Conservation (phyloP, 2,888 invertebrate genomes). For the Erebia palarica region DNA sequence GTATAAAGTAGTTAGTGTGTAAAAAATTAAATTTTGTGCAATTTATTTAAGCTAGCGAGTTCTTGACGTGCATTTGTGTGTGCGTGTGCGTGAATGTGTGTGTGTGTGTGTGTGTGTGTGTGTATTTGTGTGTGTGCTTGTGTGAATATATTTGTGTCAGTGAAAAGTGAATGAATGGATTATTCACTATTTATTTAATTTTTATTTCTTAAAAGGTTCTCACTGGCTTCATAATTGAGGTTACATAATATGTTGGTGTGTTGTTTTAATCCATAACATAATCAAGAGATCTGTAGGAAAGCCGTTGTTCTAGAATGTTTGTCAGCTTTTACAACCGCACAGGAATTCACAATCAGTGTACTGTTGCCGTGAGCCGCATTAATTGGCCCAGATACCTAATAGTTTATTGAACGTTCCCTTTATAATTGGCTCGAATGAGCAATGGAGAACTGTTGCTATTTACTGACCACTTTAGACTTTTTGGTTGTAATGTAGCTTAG, state of each 20-base stretch:
- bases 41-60: no score
- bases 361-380: constrained; percentile 12
- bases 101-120: no score
- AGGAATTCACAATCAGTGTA: constrained; percentile 29
- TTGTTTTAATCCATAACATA: background rate
- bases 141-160: no score
- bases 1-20: background rate
- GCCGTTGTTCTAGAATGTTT: constrained; percentile 7
- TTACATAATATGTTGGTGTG: no score
- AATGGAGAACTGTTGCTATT: constrained; percentile 2
- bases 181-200: no score
- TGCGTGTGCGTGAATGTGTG: no score
- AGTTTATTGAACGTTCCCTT: constrained; percentile 24
- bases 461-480: constrained; percentile 1
- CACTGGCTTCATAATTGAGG: no score
- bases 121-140: no score
- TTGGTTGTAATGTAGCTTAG: background rate
- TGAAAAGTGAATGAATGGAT: no score
- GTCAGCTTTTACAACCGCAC: background rate
- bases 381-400: constrained; percentile 34
- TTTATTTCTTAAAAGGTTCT: no score
- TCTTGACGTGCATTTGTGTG: no score
- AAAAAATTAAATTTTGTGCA: no score
- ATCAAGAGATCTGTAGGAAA: constrained; percentile 1
- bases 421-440: constrained; percentile 23